Conservation (phyloP, 64 coral and sea anemone genomes). For the Orbicella faveolata region DNA sequence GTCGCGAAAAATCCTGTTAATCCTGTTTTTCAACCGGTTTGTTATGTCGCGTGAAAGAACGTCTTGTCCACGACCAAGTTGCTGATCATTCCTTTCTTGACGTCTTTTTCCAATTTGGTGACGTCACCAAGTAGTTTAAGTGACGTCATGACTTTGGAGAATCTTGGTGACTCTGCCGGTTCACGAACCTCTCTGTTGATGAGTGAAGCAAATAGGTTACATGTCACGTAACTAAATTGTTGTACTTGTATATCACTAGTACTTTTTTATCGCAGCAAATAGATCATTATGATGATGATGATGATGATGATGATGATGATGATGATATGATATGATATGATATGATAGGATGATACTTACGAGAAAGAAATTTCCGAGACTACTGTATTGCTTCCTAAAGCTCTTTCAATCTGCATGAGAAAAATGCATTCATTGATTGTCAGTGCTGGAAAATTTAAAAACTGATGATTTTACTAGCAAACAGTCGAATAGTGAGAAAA, state of each 20-base stretch:
- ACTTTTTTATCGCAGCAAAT: no score
- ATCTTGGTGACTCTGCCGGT: conserved; percentile 41
- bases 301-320: no score
- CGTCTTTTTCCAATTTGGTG: conserved; percentile 3
- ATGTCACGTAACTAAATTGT: background rate
- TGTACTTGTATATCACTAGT: no score
- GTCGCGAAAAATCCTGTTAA: no score
- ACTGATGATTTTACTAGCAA: no score
- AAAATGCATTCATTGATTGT: background rate
- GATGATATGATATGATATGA: no score
- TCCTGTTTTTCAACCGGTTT: no score
- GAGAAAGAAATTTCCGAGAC: conserved; percentile 36
- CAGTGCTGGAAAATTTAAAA: no score
- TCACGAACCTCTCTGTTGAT: conserved; percentile 47
- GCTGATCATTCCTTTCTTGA: conserved; percentile 65
- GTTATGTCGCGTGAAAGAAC: conserved; percentile 30
- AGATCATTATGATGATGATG: no score
- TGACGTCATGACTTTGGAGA: conserved; percentile 54
- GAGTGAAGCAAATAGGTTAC: background rate
- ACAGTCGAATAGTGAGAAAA: no score
- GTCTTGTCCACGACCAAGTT: conserved; percentile 49
- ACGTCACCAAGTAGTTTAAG: conserved; percentile 54
- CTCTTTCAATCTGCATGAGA: conserved; percentile 9
- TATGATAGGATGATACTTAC: background rate
- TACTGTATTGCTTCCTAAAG: conserved; percentile 3